Percentiles rank a stretch among this genome's conserved stretches.
Conservation (phyloP, 1,140 invertebrate species). For the Homarus americanus region DNA sequence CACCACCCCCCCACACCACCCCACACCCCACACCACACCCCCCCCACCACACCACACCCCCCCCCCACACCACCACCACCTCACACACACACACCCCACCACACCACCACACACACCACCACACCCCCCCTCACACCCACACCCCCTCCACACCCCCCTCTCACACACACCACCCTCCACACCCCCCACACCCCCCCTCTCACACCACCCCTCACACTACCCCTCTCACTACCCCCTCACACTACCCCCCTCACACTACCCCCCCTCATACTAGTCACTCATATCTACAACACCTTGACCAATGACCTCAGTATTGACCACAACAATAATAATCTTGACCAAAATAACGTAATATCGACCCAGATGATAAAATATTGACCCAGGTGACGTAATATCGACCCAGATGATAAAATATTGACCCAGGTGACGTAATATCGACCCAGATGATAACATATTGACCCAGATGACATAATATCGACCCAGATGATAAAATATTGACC, state of each 20-base stretch:
- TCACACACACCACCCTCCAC: too few species aligned
- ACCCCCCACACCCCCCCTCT: too few species aligned
- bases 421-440: neutral
- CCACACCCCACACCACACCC: too few species aligned
- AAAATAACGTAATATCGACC: neutral
- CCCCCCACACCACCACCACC: neutral
- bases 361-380: too few species aligned
- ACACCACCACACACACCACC: neutral
- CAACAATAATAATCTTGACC: neutral
- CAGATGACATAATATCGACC: neutral
- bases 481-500: too few species aligned
- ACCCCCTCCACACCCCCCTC: neutral
- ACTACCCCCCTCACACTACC: neutral
- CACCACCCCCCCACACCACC: conserved; percentile 14
- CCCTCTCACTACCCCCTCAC: neutral
- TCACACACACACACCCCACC: neutral
- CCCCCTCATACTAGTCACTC: conserved; percentile 1
- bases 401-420: neutral
- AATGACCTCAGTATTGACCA: neutral
- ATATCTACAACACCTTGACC: neutral
- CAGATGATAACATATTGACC: neutral
- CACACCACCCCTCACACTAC: neutral
- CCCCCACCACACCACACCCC: neutral
- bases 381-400: too few species aligned
- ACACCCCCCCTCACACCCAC: neutral